Base-by-base conservation (phyloP, 2,888 invertebrate genomes). In the Melanophora roralis region DNA sequence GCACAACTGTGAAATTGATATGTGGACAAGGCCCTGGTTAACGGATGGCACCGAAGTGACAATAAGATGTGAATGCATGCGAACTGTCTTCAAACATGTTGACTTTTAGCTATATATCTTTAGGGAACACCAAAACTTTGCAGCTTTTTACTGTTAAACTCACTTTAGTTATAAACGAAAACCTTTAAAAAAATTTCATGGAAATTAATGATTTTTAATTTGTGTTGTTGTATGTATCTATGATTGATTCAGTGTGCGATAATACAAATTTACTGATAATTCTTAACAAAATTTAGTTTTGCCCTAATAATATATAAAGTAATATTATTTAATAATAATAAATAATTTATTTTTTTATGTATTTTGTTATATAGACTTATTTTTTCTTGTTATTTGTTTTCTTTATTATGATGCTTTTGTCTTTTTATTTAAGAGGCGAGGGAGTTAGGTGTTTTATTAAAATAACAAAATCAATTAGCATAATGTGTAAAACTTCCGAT, bases 21-120 rank as follows among this genome's bases (percentile, higher is more conserved):
- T 85, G 47, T 85, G 85, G 85, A 74, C 82, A 4, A 83, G 81
- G 49, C 83, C 84, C 1, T 85, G 85, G 85, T 59, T 84, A 59
- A 64, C 78, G 1, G 78, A 84, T 43, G 84, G 83, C 7, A 82
- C 82, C 53, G 65, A 84, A 34, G 81, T 85, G 2, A 83, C 82
- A 21, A 82, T 85, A 47, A 51, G 83, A 11, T 85, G 83, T 8
- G 82, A 81, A 72, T 72, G 72, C 45, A 72, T 72, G 72, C 34
- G 72, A 0, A 72, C 72, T 2, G 34, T 72, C 27, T 72, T 64
- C 19, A 72, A 72, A 57, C 72, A 72, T 55, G 34, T 72, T 12
- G 72, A 72, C 4, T 72, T 45, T 57, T 57, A 57, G 27, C 6
- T 27, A 27, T n/a, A n/a, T n/a, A n/a, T n/a, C n/a, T n/a, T n/a